Evolutionary conservation across 2,113 vertebrate species (phyloP).

Genomic region (Cryptomyrus ogoouensis): DNA sequence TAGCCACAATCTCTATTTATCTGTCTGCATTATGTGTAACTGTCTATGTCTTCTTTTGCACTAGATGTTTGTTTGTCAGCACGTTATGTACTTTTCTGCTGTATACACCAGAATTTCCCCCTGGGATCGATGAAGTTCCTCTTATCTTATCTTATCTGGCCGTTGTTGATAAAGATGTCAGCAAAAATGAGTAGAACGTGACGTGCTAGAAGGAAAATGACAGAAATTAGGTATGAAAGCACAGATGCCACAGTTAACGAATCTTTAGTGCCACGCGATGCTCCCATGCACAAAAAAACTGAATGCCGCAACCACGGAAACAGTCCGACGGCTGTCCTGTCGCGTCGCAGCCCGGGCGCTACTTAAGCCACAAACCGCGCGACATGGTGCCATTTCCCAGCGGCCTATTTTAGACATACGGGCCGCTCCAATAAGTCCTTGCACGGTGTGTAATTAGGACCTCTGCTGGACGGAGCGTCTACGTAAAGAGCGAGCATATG

Average conservation of each 20-base stretch:
- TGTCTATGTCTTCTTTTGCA: too few relatives aligned
- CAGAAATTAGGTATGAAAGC: not conserved
- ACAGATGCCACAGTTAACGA: not conserved
- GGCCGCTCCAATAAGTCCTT: not conserved
- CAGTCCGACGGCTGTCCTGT: not conserved
- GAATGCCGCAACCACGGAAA: not conserved
- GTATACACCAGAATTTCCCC: too few relatives aligned
- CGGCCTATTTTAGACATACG: conserved; percentile 5
- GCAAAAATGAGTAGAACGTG: not conserved
- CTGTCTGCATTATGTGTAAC: too few relatives aligned
- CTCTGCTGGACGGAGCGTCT: conserved; percentile 7
- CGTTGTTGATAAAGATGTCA: not conserved
- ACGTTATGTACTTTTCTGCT: too few relatives aligned
- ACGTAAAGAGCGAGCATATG: not conserved
- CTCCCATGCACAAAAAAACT: not conserved
- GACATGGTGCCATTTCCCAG: not conserved
- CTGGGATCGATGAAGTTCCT: too few relatives aligned
- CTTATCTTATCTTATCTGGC: not conserved
- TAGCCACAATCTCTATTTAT: not conserved
- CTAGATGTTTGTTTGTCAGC: too few relatives aligned
- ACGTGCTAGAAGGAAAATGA: not conserved
- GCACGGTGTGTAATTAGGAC: conserved; percentile 12
- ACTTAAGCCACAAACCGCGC: not conserved
- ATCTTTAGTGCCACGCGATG: not conserved
- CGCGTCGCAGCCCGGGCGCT: not conserved